Conservation (phyloP, 2,113 vertebrate genomes). For the Lampris incognitus region DNA sequence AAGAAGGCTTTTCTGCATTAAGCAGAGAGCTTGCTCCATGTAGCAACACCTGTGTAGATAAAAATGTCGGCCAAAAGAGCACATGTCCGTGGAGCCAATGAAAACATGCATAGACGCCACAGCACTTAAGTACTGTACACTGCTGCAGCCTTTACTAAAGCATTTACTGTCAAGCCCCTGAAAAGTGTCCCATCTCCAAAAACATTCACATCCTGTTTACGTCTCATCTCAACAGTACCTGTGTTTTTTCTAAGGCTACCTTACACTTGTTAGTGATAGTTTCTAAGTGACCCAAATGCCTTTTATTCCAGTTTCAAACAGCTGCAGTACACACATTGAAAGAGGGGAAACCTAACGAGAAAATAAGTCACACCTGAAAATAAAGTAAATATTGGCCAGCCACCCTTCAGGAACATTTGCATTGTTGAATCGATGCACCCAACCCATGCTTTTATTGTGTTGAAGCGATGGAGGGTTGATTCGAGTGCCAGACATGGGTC, state of each 20-base stretch:
- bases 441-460: conserved; percentile 38
- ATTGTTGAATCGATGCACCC: background rate
- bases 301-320: background rate
- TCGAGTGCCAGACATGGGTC: conserved; percentile 11
- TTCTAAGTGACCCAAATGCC: background rate
- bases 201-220: too few relatives aligned
- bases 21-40: too few relatives aligned
- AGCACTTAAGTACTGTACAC: too few relatives aligned
- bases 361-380: conserved; percentile 11
- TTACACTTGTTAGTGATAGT: background rate
- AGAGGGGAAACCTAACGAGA: background rate
- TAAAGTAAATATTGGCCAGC: background rate
- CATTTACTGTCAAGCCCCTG: too few relatives aligned
- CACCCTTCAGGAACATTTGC: background rate
- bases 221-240: background rate
- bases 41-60: too few relatives aligned
- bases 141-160: too few relatives aligned
- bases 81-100: too few relatives aligned
- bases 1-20: too few relatives aligned
- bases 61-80: too few relatives aligned
- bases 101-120: too few relatives aligned
- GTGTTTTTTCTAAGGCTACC: background rate
- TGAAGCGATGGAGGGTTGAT: conserved; percentile 22
- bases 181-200: too few relatives aligned
- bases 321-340: background rate